Evolutionary conservation across 2,888 invertebrate species (phyloP).

Genomic region (Cecidostiba fungosa): DNA sequence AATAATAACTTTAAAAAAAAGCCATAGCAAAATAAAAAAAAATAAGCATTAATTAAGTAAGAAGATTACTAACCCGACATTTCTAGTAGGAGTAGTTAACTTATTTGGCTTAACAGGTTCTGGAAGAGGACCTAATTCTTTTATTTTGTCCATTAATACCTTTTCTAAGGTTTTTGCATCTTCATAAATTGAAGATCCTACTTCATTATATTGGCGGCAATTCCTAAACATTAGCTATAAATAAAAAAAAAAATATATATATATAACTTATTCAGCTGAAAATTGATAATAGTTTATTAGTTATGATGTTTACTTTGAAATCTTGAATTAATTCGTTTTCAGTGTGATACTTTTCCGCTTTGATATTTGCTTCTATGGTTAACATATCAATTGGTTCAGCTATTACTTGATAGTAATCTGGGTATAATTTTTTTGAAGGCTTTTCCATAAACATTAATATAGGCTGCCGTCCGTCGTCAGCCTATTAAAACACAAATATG

Average conservation of each 20-base stretch:
- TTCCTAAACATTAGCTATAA: constrained; percentile 97
- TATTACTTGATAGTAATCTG: constrained; percentile 97
- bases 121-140: constrained; percentile 85
- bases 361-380: constrained; percentile 95
- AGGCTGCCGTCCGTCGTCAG: constrained; percentile 90
- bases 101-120: constrained; percentile 75
- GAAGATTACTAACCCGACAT: constrained; percentile 79
- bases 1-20: constrained; percentile 58
- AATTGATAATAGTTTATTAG: background rate
- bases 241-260: constrained; percentile 59
- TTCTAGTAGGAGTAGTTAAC: constrained; percentile 76
- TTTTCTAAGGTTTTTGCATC: constrained; percentile 95
- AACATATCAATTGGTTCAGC: constrained; percentile 97
- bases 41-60: constrained; percentile 35
- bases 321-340: constrained; percentile 84
- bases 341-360: constrained; percentile 84
- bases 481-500: constrained; percentile 77
- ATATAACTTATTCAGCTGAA: background rate
- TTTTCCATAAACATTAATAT: constrained; percentile 97
- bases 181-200: constrained; percentile 96
- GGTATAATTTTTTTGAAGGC: constrained; percentile 96
- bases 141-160: constrained; percentile 90
- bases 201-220: constrained; percentile 98
- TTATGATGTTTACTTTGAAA: constrained; percentile 80
- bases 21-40: constrained; percentile 44